These are phyloP conservation scores for Chauna torquata DNA, from an alignment of 2,113 vertebrate species.

Conservation along the genomic window DNA sequence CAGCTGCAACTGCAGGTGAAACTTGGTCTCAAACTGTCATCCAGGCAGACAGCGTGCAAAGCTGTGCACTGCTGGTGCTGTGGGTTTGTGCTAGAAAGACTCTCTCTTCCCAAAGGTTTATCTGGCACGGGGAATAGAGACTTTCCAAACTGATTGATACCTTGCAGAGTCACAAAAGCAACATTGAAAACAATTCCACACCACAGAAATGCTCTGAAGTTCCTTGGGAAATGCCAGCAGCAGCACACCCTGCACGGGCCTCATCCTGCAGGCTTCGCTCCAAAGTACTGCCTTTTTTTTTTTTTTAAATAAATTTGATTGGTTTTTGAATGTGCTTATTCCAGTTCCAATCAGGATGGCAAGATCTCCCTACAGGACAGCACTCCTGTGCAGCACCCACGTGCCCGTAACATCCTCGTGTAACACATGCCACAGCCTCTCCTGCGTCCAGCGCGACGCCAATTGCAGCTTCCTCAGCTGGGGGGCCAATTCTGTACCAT, in stretches of 20 bases:
- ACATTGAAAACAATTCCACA: not conserved
- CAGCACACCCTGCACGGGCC: not conserved
- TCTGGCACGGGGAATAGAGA: not conserved
- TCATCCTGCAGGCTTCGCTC: not conserved
- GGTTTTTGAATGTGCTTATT: not conserved
- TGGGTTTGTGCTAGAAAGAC: not conserved
- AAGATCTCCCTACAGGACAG: not conserved
- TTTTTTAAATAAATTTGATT: too few relatives aligned
- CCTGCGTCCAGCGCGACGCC: not conserved
- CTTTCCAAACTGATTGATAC: not conserved
- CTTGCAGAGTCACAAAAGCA: not conserved
- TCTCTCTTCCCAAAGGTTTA: not conserved
- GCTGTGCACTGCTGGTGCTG: not conserved
- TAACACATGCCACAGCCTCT: too few relatives aligned
- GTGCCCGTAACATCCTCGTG: not conserved
- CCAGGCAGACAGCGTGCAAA: not conserved
- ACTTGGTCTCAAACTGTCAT: not conserved
- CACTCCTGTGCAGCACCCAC: not conserved
- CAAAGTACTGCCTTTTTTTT: not conserved
- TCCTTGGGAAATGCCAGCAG: not conserved
- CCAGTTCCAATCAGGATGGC: not conserved
- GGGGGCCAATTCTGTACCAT: not conserved
- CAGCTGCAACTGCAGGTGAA: not conserved
- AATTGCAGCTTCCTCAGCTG: not conserved
- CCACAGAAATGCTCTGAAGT: not conserved